Evolutionary conservation across 2,797 vertebrate genomes (phyloP).

Genomic region (Somateria mollissima): DNA sequence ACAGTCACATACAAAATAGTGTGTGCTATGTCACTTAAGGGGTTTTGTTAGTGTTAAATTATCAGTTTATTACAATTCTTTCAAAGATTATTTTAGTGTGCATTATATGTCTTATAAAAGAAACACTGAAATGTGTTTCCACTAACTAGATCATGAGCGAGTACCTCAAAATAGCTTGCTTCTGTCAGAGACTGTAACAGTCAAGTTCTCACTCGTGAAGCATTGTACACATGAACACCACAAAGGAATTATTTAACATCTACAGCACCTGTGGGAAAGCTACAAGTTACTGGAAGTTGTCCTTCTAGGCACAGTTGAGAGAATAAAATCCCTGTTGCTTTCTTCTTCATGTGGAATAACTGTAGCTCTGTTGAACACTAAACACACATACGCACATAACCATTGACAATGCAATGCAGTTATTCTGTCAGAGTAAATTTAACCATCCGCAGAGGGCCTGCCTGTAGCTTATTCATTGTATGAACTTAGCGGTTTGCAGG

Average conservation of each 20-base stretch:
- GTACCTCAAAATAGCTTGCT: not conserved
- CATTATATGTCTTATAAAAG: not conserved
- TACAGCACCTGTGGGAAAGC: not conserved
- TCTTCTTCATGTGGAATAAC: not conserved
- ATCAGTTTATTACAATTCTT: not conserved
- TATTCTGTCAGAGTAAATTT: not conserved
- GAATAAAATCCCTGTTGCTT: not conserved
- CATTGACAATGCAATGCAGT: fast-evolving
- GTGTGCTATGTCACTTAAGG: not conserved
- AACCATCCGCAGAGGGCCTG: fast-evolving
- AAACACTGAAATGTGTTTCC: not conserved
- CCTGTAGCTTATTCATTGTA: too few relatives aligned
- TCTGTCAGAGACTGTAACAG: not conserved
- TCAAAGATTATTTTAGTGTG: not conserved
- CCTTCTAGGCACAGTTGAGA: not conserved
- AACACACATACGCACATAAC: fast-evolving
- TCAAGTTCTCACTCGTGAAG: not conserved
- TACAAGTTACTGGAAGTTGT: not conserved
- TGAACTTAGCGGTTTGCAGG: not conserved
- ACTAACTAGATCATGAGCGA: not conserved
- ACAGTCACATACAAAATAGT: not conserved
- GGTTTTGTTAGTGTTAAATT: not conserved
- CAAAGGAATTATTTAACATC: not conserved
- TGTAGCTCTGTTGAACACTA: not conserved
- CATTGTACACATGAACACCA: not conserved